Conservation (phyloP, 2,797 vertebrate species). For the Poliocrania exsul region DNA sequence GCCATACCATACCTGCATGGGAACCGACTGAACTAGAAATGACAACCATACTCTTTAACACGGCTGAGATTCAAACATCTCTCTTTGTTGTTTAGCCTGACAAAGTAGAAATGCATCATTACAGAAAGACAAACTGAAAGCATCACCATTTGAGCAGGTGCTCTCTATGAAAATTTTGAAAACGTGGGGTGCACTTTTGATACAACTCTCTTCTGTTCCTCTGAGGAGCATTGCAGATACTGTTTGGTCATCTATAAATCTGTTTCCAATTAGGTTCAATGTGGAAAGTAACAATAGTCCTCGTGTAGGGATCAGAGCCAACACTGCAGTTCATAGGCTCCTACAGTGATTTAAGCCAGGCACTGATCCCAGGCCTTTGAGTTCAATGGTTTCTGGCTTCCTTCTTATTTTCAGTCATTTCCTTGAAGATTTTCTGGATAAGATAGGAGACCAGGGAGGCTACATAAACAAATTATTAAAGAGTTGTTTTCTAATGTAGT, state of each 20-base stretch:
- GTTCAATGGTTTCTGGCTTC: neutral
- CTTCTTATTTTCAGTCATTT: neutral
- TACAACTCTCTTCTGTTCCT: neutral
- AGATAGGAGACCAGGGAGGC: neutral
- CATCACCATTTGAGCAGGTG: neutral
- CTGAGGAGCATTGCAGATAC: neutral
- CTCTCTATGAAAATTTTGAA: neutral
- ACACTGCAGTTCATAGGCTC: fast-evolving
- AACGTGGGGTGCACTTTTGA: fast-evolving
- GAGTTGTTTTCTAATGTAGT: neutral
- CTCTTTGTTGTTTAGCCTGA: neutral
- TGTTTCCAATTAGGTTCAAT: neutral
- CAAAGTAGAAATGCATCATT: neutral
- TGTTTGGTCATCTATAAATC: neutral
- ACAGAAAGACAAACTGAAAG: neutral
- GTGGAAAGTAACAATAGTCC: neutral
- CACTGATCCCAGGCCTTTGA: neutral
- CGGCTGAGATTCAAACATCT: neutral
- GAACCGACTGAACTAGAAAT: neutral
- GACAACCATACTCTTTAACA: neutral
- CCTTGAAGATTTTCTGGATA: neutral
- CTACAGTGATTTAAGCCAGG: neutral
- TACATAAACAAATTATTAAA: neutral
- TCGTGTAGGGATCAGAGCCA: neutral
- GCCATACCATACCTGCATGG: neutral